A percentile compares a stretch with the other conserved stretches of the same genome.
Evolutionary conservation across 1,140 invertebrate genomes (phyloP).

Genomic region (Temnothorax longispinosus): DNA sequence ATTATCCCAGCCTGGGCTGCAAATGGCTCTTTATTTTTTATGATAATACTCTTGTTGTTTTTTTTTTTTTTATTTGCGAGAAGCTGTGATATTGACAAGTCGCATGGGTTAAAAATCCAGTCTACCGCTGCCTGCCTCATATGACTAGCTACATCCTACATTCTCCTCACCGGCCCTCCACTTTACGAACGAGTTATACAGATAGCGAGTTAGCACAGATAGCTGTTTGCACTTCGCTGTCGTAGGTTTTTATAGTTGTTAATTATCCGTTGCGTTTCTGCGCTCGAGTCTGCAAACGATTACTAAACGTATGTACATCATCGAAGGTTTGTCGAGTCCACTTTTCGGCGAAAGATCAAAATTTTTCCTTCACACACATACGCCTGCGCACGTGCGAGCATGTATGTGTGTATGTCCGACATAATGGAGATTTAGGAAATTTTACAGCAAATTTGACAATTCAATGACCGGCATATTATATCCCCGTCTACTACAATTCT

Average conservation of each 20-base stretch:
- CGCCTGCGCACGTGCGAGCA: neutral
- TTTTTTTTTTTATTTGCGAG: slow-evolving; percentile 49
- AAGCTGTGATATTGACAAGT: slow-evolving; percentile 72
- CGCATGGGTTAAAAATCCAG: slow-evolving; percentile 82
- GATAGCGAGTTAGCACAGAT: slow-evolving; percentile 47
- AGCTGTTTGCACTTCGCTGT: slow-evolving; percentile 53
- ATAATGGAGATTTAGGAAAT: neutral
- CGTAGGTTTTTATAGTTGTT: slow-evolving; percentile 23
- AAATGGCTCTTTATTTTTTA: slow-evolving; percentile 62
- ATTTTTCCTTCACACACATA: neutral
- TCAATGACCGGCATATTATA: neutral
- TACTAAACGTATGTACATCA: neutral
- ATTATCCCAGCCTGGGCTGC: slow-evolving; percentile 73
- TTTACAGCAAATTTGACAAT: neutral
- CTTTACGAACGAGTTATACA: slow-evolving; percentile 49
- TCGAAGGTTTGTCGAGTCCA: neutral
- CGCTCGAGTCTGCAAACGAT: slow-evolving; percentile 12
- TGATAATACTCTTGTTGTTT: slow-evolving; percentile 52
- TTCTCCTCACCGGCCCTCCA: neutral
- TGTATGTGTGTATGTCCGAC: neutral
- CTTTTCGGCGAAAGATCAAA: neutral
- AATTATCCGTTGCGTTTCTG: slow-evolving; percentile 1
- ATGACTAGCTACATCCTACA: slow-evolving; percentile 59
- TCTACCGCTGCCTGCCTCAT: slow-evolving; percentile 76
- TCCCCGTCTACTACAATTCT: neutral